Evolutionary conservation across 2,888 invertebrate species (phyloP).

Genomic region (Leucophenga montana): DNA sequence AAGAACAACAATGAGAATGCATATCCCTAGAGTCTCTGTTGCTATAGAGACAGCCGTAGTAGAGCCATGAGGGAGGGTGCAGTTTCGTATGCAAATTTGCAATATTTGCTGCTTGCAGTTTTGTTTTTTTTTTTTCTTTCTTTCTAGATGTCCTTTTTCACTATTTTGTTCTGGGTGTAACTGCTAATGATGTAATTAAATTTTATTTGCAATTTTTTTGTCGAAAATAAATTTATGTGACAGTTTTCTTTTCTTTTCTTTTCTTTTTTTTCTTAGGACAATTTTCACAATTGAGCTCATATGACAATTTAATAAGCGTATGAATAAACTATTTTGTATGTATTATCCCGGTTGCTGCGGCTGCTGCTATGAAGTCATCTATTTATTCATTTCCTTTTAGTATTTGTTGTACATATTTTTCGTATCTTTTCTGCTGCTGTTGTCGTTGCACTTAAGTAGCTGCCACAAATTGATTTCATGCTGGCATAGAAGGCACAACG

Average conservation of each 20-base stretch:
- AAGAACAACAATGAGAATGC: neutral
- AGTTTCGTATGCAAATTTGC: constrained; percentile 39
- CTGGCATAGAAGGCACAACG: constrained; percentile 42
- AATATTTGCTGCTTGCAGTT: neutral
- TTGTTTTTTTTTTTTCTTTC: constrained; percentile 28
- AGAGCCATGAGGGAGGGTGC: neutral
- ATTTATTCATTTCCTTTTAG: neutral
- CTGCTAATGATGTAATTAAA: constrained; percentile 58
- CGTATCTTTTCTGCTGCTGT: neutral
- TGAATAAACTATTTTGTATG: neutral
- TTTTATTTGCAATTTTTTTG: constrained; percentile 44
- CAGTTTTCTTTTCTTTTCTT: constrained; percentile 4
- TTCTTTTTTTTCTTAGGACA: no score
- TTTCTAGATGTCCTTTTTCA: neutral
- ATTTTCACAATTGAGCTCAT: neutral
- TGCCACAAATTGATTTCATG: constrained; percentile 64
- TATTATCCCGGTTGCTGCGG: no score
- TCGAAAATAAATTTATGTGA: constrained; percentile 47
- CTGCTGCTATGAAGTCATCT: neutral
- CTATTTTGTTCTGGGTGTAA: constrained; percentile 32
- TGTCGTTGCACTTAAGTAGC: constrained; percentile 58
- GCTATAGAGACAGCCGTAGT: neutral
- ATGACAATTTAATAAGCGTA: neutral
- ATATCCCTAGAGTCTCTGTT: constrained; percentile 3
- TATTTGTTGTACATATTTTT: constrained; percentile 33